Percentiles rank a stretch among this genome's conserved stretches.
Conservation (phyloP, 2,888 invertebrate genomes). For the Galerucella nymphaeae region DNA sequence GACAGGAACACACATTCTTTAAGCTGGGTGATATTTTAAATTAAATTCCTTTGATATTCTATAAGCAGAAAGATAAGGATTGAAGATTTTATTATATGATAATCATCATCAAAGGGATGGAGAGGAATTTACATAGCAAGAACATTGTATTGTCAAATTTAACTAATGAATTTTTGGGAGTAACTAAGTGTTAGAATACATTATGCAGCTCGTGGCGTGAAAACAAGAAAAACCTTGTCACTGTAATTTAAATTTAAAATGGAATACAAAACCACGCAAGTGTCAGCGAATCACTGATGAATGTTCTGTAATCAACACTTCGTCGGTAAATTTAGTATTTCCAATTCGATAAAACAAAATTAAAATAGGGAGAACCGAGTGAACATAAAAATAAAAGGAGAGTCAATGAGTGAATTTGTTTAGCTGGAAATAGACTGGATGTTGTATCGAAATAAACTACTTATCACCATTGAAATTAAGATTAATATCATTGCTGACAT, state of each 20-base stretch:
- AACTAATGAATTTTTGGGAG: not conserved
- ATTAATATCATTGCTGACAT: not conserved
- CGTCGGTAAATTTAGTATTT: slow-evolving; percentile 10
- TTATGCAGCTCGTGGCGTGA: not conserved
- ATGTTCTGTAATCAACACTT: slow-evolving; percentile 14
- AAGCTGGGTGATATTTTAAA: not conserved
- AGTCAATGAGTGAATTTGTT: not conserved
- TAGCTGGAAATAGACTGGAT: not conserved
- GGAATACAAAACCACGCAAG: slow-evolving; percentile 4
- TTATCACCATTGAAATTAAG: not conserved
- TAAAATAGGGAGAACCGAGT: not conserved
- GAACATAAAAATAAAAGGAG: not conserved
- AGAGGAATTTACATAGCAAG: too few relatives aligned
- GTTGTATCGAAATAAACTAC: not conserved
- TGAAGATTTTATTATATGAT: too few relatives aligned
- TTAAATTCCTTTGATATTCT: not conserved
- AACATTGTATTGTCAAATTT: too few relatives aligned
- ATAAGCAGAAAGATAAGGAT: not conserved
- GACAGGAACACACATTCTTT: not conserved
- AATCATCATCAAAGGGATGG: too few relatives aligned
- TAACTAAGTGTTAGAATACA: not conserved
- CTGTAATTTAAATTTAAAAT: not conserved
- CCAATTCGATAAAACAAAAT: slow-evolving; percentile 8
- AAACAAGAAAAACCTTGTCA: not conserved
- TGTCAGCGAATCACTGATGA: slow-evolving; percentile 11